These are phyloP conservation scores for Helicoverpa assulta DNA, from an alignment of 2,888 invertebrate genomes.

Conservation along the genomic window DNA sequence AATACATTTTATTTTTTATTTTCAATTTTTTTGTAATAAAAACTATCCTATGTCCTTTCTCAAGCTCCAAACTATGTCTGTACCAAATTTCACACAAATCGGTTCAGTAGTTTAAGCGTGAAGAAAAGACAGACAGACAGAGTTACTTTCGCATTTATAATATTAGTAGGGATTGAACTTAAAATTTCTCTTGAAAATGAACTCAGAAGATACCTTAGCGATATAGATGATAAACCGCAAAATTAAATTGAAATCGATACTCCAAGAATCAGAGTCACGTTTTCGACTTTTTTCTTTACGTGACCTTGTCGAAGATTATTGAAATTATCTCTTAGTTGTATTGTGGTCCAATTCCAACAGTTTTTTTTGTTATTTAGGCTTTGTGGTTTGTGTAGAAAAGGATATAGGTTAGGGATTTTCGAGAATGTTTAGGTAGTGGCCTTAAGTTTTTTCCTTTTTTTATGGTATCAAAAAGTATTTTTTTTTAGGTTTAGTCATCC, in stretches of 20 bases:
- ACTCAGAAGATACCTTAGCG: slow-evolving; percentile 5
- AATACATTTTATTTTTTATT: too few relatives aligned
- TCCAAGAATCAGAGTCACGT: slow-evolving; percentile 55
- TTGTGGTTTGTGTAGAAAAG: slow-evolving; percentile 40
- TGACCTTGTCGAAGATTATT: slow-evolving; percentile 57
- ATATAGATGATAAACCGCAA: slow-evolving; percentile 50
- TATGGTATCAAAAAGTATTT: neutral
- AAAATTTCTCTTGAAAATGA: slow-evolving; percentile 21
- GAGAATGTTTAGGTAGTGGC: neutral
- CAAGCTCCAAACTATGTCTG: too few relatives aligned
- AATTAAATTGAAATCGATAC: slow-evolving; percentile 61
- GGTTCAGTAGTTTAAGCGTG: too few relatives aligned
- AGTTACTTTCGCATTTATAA: too few relatives aligned
- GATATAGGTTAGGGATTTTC: slow-evolving; percentile 7
- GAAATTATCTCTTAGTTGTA: slow-evolving; percentile 45
- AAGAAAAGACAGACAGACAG: too few relatives aligned
- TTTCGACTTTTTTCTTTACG: slow-evolving; percentile 54
- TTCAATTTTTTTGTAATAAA: too few relatives aligned
- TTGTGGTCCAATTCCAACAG: slow-evolving; percentile 52
- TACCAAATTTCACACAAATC: too few relatives aligned
- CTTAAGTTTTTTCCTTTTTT: slow-evolving; percentile 15
- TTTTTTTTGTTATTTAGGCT: slow-evolving; percentile 39
- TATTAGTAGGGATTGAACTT: too few relatives aligned
- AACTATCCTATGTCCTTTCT: too few relatives aligned
- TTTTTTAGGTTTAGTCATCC: neutral